phyloP scores from a whole-genome alignment of 2,113 vertebrate genomes.

The Aldabrachelys gigantea region DNA sequence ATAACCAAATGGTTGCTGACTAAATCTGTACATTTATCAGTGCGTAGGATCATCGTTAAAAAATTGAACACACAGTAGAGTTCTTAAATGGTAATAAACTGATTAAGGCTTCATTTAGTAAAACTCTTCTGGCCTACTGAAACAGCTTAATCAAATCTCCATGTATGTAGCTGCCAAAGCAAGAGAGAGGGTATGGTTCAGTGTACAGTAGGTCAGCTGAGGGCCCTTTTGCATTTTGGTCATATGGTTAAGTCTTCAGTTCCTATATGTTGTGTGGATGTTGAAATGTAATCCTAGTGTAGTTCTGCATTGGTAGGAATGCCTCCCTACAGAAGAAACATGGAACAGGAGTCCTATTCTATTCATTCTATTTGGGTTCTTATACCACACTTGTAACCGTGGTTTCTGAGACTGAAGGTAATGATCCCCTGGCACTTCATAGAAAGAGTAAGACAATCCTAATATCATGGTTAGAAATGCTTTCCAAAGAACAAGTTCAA shows the following conservation, averaged over 20 bases:
- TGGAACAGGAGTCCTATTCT: background rate
- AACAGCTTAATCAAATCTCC: background rate
- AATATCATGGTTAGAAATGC: background rate
- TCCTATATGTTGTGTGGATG: background rate
- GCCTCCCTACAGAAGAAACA: background rate
- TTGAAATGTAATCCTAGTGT: background rate
- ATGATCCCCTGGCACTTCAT: background rate
- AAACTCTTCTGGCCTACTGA: background rate
- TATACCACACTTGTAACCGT: background rate
- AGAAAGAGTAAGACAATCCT: background rate
- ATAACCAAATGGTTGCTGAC: background rate
- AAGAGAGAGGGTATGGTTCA: rapidly evolving
- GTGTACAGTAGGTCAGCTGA: background rate
- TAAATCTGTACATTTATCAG: rapidly evolving
- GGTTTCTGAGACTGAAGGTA: background rate
- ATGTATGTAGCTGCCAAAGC: background rate
- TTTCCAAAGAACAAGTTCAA: background rate
- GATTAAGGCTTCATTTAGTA: background rate
- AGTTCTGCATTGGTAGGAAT: background rate
- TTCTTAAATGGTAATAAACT: background rate
- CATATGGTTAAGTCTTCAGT: background rate
- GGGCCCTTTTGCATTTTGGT: background rate
- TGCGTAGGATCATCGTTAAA: background rate
- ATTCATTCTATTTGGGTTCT: background rate
- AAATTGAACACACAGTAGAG: background rate